Base-by-base conservation (phyloP, 2,888 invertebrate genomes). In the Tenodera sinensis region DNA sequence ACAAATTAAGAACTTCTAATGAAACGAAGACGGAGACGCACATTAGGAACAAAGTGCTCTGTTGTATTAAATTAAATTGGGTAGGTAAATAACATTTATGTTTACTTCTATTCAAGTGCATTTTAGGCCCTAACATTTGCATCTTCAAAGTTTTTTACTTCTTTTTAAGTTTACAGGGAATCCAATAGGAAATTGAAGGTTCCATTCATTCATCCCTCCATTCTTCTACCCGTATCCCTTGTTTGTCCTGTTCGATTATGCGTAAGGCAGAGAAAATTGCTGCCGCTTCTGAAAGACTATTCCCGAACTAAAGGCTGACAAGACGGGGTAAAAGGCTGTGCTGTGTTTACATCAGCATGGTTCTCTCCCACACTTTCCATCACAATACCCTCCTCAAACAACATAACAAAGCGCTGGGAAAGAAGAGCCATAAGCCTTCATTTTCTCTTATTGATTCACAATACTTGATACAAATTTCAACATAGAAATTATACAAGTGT, bases 191-290 rank as follows among this genome's bases (percentile, higher is more conserved):
- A 89, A 89, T 87, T 89, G 89, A 71, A 89, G 89, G 84, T 47
- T 87, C 86, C 89, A 87, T 84, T 89, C 86, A 85, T 71, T 71
- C 25, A 71, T 71, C 54, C 54, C 54, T 71, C 89, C 87, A 89
- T 87, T 84, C 87, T 82, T 84, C 87, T 87, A 30, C 87, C 81
- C 88, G 81, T 81, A 82, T 84, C 34, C 71, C 81, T 81, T 81
- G 87, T 90, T 90, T 90, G 90, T 90, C 89, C 86, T 90, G 90
- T 47, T 90, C 83, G 88, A 90, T 90, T 90, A 90, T 87, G 90
- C 88, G 88, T 89, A 88, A 88, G 86, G 71, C 87, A 84, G 47
- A 27, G 85, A 85, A 85, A 85, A 85, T 85, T 47, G 85, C 85
- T 84, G n/a, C 71, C 82, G 71, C 88, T 28, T 83, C 88, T n/a